Conservation (phyloP, 2,113 vertebrate species). For the Stigmatopora argus region DNA sequence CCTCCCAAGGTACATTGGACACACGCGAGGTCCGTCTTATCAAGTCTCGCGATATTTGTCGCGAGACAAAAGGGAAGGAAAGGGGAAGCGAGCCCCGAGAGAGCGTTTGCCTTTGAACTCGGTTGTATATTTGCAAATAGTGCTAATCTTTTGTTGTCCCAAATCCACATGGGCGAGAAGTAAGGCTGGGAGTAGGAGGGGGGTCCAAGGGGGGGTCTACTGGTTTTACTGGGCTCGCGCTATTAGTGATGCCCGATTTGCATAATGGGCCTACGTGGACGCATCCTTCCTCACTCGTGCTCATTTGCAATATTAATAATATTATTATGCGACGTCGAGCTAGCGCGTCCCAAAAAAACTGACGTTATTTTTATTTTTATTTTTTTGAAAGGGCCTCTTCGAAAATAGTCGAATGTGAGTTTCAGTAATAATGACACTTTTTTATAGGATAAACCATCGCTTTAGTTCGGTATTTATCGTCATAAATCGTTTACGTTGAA, state of each 20-base stretch:
- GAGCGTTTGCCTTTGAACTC: slow-evolving; percentile 65
- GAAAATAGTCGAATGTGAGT: too few relatives aligned
- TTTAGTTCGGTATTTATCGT: too few relatives aligned
- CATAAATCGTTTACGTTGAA: too few relatives aligned
- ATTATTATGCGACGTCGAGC: not conserved
- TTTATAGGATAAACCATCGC: too few relatives aligned
- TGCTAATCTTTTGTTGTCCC: slow-evolving; percentile 71
- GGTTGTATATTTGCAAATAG: slow-evolving; percentile 70
- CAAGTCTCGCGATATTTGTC: not conserved
- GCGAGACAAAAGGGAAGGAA: slow-evolving; percentile 42
- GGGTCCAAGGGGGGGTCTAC: slow-evolving; percentile 2
- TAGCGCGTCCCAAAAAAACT: not conserved
- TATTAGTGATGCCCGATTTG: slow-evolving; percentile 59
- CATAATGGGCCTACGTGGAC: slow-evolving; percentile 49
- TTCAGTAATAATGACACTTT: too few relatives aligned
- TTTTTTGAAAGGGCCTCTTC: too few relatives aligned
- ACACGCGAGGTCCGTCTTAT: too few relatives aligned
- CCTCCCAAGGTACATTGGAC: too few relatives aligned
- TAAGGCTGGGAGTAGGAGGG: not conserved
- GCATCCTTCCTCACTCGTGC: not conserved
- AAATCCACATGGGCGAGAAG: slow-evolving; percentile 64
- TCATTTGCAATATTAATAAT: not conserved
- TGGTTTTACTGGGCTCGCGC: slow-evolving; percentile 60
- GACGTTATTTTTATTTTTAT: too few relatives aligned
- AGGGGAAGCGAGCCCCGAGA: slow-evolving; percentile 46